phyloP scores from a whole-genome alignment of 2,113 vertebrate species.

The Entomyzon cyanotis region DNA sequence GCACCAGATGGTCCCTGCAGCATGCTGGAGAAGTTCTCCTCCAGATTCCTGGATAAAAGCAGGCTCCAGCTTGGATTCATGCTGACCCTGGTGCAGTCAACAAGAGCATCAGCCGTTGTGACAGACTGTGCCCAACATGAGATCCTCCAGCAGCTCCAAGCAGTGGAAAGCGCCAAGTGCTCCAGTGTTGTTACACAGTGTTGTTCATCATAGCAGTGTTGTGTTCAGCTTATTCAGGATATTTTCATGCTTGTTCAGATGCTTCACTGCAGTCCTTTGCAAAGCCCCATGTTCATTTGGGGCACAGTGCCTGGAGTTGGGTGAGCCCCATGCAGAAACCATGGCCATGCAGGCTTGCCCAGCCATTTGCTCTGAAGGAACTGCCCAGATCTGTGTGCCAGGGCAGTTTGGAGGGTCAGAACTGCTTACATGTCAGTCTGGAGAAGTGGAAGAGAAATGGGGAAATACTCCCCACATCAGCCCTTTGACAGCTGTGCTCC shows the following conservation, averaged over 20 bases:
- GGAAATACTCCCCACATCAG: not conserved
- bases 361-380: not conserved
- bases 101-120: not conserved
- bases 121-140: not conserved
- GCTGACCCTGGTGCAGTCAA: not conserved
- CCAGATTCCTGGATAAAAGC: not conserved
- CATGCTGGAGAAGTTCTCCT: not conserved
- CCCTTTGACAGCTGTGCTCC: not conserved
- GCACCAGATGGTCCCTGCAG: constrained; percentile 36
- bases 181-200: not conserved
- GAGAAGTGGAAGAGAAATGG: not conserved
- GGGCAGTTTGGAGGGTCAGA: not conserved
- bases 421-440: not conserved
- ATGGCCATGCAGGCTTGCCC: fast-evolving
- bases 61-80: not conserved
- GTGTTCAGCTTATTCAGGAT: not conserved
- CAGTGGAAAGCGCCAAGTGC: fast-evolving
- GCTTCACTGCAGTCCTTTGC: not conserved
- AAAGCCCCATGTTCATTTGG: not conserved
- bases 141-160: not conserved
- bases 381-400: not conserved
- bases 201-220: not conserved
- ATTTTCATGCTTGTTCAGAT: not conserved
- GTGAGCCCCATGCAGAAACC: not conserved
- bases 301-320: not conserved